Evolutionary conservation across 1,140 invertebrate genomes (phyloP), one percentile per base, ranked within the genome.

Genomic region (Aphaenogaster floridana): DNA sequence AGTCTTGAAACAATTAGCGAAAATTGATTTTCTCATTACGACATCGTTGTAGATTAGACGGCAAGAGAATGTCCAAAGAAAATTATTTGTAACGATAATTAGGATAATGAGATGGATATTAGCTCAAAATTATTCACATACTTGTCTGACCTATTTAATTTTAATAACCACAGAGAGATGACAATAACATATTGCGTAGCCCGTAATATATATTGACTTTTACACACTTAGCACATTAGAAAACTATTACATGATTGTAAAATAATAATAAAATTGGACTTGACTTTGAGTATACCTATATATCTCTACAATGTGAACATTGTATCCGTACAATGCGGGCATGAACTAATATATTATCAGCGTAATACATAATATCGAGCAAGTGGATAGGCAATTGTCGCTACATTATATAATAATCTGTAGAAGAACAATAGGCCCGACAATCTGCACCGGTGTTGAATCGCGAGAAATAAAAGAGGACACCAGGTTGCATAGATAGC

Each of bases 321-420:
- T 28, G 28, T 28, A 28, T 28, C 28, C 7, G 7, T 21, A 15
- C 3, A n/a, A n/a, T 28, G 28, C n/a, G 9, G 6, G 21, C 7
- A 39, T 57, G 74, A 63, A 52, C 34, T 54, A 34, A 21, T 7
- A 57, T 69, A 69, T 80, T 28, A 0, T 69, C 48, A 42, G 3
- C 34, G 45, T 2, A 39, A 80, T 68, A 80, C n/a, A 59, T 76
- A 42, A 42, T 81, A 81, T 69, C 39, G 42, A 78, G 15, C 9
- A 28, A 45, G 21, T 9, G 42, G 28, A 71, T 28, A 45, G 39
- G 0, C 80, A 84, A 84, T 84, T 76, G 80, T 8, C 4, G 59
- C 52, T 61, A 74, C 11, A 84, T 84, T 84, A 84, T 76, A 84
- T 63, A 83, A 83, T 83, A 84, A 74, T 74, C 52, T 63, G 11